phyloP scores from a whole-genome alignment of 2,113 vertebrate species.

The Salvelinus fontinalis region DNA sequence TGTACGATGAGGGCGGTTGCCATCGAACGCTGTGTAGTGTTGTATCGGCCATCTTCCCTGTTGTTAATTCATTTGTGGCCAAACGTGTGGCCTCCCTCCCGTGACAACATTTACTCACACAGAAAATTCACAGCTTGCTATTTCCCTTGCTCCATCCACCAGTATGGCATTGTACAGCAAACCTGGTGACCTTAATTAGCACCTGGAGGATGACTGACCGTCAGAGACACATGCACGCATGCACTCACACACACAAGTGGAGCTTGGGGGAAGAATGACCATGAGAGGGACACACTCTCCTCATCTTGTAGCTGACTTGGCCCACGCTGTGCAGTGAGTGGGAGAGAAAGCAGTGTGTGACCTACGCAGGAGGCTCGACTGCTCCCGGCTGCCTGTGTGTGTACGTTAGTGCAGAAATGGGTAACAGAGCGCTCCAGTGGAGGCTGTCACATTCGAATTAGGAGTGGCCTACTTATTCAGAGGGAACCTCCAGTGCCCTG shows the following conservation, averaged over 20 bases:
- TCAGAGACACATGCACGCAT: not conserved
- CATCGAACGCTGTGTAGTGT: conserved; percentile 11
- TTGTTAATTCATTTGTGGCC: conserved; percentile 31
- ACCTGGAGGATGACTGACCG: not conserved
- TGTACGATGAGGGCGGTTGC: conserved; percentile 12
- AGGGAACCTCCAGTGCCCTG: conserved; percentile 40
- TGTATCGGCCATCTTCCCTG: conserved; percentile 29
- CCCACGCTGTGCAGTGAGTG: conserved; percentile 20
- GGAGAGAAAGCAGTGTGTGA: conserved; percentile 5
- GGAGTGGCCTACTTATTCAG: conserved; percentile 61
- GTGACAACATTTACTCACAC: conserved; percentile 40
- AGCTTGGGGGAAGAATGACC: not conserved
- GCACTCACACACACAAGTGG: not conserved
- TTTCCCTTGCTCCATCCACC: conserved; percentile 11
- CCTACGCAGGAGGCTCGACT: not conserved
- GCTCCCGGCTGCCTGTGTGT: conserved; percentile 28
- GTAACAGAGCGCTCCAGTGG: conserved; percentile 18
- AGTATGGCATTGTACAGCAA: not conserved
- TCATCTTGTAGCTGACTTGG: conserved; percentile 11
- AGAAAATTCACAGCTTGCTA: conserved; percentile 24
- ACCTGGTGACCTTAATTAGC: not conserved
- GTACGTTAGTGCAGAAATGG: conserved; percentile 5
- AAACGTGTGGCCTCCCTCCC: conserved; percentile 31
- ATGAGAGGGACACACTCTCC: conserved; percentile 1
- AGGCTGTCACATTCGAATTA: conserved; percentile 63